These are phyloP conservation scores for Noctuana brunneofusca DNA, from an alignment of 2,888 invertebrate genomes.

Conservation along the genomic window DNA sequence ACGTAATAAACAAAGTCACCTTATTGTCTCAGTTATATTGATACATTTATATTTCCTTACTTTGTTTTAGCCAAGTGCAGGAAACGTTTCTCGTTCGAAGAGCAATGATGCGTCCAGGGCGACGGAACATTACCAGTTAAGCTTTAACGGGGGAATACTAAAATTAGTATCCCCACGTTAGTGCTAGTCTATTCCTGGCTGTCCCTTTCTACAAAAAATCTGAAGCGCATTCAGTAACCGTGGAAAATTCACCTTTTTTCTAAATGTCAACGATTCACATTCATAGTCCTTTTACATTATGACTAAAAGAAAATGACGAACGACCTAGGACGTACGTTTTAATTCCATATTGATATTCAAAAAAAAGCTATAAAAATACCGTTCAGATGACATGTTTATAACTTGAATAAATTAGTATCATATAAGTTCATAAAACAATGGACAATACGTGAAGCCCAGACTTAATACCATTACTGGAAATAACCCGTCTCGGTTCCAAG, in stretches of 20 bases:
- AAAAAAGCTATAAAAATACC: no score
- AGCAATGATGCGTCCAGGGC: slow-evolving; percentile 25
- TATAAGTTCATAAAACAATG: background rate
- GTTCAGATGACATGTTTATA: no score
- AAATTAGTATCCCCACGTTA: slow-evolving; percentile 21
- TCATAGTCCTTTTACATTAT: no score
- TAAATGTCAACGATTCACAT: slow-evolving; percentile 1
- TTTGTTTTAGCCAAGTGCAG: slow-evolving; percentile 17
- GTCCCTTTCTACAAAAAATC: slow-evolving; percentile 5
- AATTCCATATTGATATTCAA: no score
- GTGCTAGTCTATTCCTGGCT: slow-evolving; percentile 16
- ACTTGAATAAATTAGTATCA: no score
- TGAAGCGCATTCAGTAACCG: background rate
- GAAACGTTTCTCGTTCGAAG: slow-evolving; percentile 17
- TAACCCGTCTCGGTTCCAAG: background rate
- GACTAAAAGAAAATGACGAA: no score
- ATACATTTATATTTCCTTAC: background rate
- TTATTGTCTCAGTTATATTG: no score
- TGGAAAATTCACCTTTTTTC: slow-evolving; percentile 1
- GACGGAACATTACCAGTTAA: slow-evolving; percentile 11
- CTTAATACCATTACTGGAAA: background rate
- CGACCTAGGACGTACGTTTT: no score
- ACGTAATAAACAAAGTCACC: no score
- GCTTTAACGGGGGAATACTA: slow-evolving; percentile 1
- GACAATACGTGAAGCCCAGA: background rate